Evolutionary conservation across 64 coral and sea anemone genomes (phyloP).

Genomic region (Pocillopora damicornis): DNA sequence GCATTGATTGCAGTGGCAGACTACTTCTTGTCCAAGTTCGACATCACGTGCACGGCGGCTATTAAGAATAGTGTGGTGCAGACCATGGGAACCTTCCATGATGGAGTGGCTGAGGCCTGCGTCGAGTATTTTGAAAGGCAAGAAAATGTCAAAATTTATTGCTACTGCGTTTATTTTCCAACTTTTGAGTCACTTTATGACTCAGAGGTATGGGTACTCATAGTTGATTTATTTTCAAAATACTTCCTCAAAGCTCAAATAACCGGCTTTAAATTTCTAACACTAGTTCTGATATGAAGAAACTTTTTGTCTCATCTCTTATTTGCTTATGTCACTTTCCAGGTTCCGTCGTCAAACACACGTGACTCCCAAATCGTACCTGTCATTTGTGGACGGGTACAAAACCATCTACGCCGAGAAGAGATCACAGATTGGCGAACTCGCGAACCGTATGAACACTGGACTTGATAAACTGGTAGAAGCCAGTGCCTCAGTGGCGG

Average conservation of each 20-base stretch:
- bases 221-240: too few relatives aligned
- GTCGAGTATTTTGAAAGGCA: slow-evolving; percentile 98
- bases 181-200: too few relatives aligned
- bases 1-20: slow-evolving; percentile 97
- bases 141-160: background rate
- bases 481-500: slow-evolving; percentile 85
- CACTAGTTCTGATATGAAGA: background rate
- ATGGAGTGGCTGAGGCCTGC: slow-evolving; percentile 81
- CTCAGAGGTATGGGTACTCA: too few relatives aligned
- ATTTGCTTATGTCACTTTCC: background rate
- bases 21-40: slow-evolving; percentile 95
- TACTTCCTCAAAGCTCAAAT: too few relatives aligned
- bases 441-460: slow-evolving; percentile 92
- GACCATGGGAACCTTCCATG: slow-evolving; percentile 96
- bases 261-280: too few relatives aligned
- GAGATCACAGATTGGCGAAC: slow-evolving; percentile 78
- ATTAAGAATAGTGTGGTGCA: slow-evolving; percentile 81
- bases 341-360: slow-evolving; percentile 98
- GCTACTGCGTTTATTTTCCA: too few relatives aligned
- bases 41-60: slow-evolving; percentile 78
- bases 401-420: slow-evolving; percentile 93
- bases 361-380: slow-evolving; percentile 96
- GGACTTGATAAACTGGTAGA: slow-evolving; percentile 95
- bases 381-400: slow-evolving; percentile 98
- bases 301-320: background rate